These are phyloP conservation scores for Aldrovandia affinis DNA, from an alignment of 2,797 vertebrate genomes.

Conservation along the genomic window DNA sequence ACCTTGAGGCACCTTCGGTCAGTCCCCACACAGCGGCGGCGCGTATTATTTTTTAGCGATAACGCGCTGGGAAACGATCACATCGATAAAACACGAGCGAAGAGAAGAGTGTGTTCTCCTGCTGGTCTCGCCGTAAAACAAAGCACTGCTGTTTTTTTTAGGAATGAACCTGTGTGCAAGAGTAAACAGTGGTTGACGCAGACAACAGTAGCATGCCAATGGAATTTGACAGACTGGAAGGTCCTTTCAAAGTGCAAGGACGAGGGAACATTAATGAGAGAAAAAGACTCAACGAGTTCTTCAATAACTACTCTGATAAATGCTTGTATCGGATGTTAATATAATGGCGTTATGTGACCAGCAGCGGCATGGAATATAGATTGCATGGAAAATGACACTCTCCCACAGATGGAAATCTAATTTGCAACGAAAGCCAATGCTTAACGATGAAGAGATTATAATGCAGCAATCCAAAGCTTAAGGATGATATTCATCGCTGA, in stretches of 20 bases:
- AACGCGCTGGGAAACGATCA: background rate
- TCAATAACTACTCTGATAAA: no score
- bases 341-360: background rate
- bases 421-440: no score
- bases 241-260: no score
- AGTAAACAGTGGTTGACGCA: conserved; percentile 9
- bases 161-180: background rate
- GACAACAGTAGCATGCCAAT: background rate
- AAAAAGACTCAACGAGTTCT: no score
- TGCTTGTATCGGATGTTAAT: no score
- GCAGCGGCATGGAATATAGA: background rate
- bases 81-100: conserved; percentile 36
- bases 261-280: no score
- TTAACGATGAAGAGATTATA: no score
- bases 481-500: no score
- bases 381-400: no score
- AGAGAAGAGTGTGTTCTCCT: background rate
- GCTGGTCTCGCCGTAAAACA: background rate
- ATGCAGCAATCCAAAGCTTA: no score
- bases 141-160: background rate
- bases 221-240: background rate
- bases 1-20: background rate
- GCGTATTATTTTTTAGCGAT: conserved; percentile 28
- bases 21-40: background rate
- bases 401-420: no score